Evolutionary conservation across 2,797 vertebrate genomes (phyloP).

Genomic region (Chaetophractus vellerosus): DNA sequence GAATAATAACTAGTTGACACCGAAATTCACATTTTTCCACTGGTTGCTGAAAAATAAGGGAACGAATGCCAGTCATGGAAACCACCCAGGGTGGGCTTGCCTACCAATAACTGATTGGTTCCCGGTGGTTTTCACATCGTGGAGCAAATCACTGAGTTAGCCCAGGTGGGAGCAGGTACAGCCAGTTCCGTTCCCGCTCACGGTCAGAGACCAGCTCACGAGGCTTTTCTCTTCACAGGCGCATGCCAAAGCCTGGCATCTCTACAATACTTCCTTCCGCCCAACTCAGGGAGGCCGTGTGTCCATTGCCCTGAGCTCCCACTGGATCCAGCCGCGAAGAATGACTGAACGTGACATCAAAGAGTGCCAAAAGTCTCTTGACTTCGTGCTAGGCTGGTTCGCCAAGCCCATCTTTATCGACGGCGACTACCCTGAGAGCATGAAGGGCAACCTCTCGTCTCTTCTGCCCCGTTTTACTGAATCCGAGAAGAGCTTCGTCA

Average conservation of each 20-base stretch:
- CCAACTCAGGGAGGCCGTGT: conserved; percentile 93
- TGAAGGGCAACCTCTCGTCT: conserved; percentile 94
- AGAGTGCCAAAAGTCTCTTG: conserved; percentile 96
- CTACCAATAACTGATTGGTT: conserved; percentile 20
- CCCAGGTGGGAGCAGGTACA: conserved; percentile 24
- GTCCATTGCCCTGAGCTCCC: conserved; percentile 97
- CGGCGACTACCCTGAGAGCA: conserved; percentile 96
- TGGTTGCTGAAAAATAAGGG: conserved; percentile 28
- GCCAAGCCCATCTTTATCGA: conserved; percentile 96
- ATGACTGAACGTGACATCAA: conserved; percentile 92
- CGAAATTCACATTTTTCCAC: conserved; percentile 46
- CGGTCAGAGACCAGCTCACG: conserved; percentile 63
- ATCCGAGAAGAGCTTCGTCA: conserved; percentile 91
- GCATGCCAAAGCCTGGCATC: conserved; percentile 96
- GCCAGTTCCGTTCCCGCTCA: conserved; percentile 12
- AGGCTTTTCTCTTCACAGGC: conserved; percentile 91
- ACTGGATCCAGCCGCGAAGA: conserved; percentile 96
- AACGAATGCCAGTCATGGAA: neutral
- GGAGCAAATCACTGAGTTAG: neutral
- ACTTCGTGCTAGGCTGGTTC: conserved; percentile 98
- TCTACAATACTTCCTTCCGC: conserved; percentile 95
- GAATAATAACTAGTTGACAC: neutral
- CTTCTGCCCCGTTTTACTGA: conserved; percentile 94
- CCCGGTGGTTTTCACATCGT: conserved; percentile 4
- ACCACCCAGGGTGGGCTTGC: neutral